Conservation (phyloP, 2,113 vertebrate species). For the Scytalopus superciliaris region DNA sequence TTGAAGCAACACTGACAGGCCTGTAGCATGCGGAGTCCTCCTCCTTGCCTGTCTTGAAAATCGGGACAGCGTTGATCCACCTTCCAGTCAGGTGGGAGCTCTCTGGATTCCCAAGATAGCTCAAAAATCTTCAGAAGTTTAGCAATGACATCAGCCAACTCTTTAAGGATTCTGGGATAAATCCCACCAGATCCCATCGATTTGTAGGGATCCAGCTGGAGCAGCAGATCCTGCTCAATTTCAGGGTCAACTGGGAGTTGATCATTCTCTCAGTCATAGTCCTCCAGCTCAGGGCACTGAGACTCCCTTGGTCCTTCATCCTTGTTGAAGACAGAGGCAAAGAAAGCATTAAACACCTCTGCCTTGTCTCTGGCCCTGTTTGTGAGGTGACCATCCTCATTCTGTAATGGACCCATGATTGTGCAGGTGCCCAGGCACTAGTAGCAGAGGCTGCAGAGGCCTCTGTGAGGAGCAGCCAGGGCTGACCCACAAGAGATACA, state of each 20-base stretch:
- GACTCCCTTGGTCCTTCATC: background rate
- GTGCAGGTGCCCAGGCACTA: rapidly evolving
- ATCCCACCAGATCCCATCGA: background rate
- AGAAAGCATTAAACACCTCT: background rate
- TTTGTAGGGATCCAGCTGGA: background rate
- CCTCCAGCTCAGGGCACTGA: background rate
- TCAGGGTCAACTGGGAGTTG: background rate
- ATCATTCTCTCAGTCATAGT: background rate
- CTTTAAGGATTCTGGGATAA: background rate
- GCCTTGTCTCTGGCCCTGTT: background rate
- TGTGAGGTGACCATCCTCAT: background rate
- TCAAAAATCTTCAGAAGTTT: background rate
- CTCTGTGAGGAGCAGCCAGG: background rate
- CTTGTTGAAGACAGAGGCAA: background rate
- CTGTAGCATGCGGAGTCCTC: background rate
- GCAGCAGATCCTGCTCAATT: background rate
- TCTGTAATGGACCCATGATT: background rate
- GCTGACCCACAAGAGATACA: rapidly evolving
- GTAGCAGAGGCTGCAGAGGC: background rate
- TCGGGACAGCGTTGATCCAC: background rate
- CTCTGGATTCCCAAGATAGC: background rate
- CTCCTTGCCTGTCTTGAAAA: background rate
- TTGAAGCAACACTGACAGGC: background rate
- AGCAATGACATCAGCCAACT: background rate
- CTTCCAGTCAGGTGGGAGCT: background rate